Evolutionary conservation across 2,797 vertebrate genomes (phyloP), one percentile per base, ranked within the genome.

Genomic region (Coluber constrictor): DNA sequence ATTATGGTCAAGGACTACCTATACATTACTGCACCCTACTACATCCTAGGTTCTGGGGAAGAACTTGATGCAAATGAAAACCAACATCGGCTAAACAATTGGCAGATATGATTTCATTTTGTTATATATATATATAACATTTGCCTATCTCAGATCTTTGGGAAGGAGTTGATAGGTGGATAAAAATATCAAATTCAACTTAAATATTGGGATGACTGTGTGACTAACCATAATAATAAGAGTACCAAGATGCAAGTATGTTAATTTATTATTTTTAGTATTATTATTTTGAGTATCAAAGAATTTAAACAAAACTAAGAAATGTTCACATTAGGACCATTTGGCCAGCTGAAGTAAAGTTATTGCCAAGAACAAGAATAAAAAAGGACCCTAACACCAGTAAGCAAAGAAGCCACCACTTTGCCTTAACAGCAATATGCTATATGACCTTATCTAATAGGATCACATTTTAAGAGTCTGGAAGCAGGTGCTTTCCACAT

Each of bases 301-400:
- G 9, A 29, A 63, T 63, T 88, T 61, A 60, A 89, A 27, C 3
- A 16, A 54, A 89, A 51, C 27, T 10, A 63, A 29, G 11, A n/a
- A 86, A 43, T 5, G 88, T 2, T 66, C 27, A 16, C 27, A n/a
- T 90, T 23, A n/a, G 88, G 89, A 27, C 47, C 47, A 23, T 93
- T 92, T 93, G 86, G 51, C 56, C 89, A 93, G 61, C 32, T 90
- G 74, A 90, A 57, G n/a, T 86, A 87, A 0, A 86, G 15, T 86
- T 93, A 94, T 79, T 91, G 18, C 10, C 61, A 94, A n/a, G 29
- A 23, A 70, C 89, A 88, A 88, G n/a, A 83, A 32, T 32, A 15
- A 88, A 90, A 94, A 86, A 88, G 25, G 87, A 90, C 54, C 88
- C 16, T 55, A 86, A 2, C 43, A 61, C 3, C 25, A 59, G 1